Base-by-base conservation (phyloP, 1,140 invertebrate genomes). In the Atta colombica region DNA sequence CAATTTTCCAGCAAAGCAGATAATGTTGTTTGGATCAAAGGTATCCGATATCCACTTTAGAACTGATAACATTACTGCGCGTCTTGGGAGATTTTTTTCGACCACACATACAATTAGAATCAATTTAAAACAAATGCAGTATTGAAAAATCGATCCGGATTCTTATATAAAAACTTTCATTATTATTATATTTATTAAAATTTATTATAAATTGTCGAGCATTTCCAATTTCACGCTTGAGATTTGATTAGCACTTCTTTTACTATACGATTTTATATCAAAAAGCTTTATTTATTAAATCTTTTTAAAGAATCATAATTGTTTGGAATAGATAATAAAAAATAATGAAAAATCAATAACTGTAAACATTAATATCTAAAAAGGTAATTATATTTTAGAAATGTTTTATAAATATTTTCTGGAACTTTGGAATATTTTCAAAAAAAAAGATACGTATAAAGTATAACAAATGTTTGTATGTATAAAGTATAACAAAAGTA, bases 1-100 rank as follows among this genome's bases (percentile, higher is more conserved):
- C 51, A 81, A 69, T 55, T 69, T 69, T 81, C 49, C 53, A 69
- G 63, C 77, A 80, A 80, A 58, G 31, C 31, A 61, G 31, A 75
- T 60, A 60, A 58, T 39, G 35, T 74, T 74, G 31, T 60, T 75
- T 39, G 53, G 55, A 75, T 21, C 53, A 75, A 58, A 35, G 31
- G 55, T 39, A 39, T 58, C 66, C n/a, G 31, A 74, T 75, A 75
- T 60, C 55, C 31, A 39, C 31, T 60, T 75, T 75, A 35, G 31
- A 75, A 60, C 35, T 60, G 31, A 39, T 75, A 75, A 16, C 53
- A 75, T 75, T 60, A 60, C 18, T 53, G 53, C n/a, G n/a, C 39
- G 28, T 3, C 53, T 58, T 2, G 31, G n/a, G n/a, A 25, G 53
- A 75, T 60, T 75, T 16, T 75, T 75, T 75, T n/a, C 53, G 53